Conservation (phyloP, 2,113 vertebrate species). For the Murina feae region DNA sequence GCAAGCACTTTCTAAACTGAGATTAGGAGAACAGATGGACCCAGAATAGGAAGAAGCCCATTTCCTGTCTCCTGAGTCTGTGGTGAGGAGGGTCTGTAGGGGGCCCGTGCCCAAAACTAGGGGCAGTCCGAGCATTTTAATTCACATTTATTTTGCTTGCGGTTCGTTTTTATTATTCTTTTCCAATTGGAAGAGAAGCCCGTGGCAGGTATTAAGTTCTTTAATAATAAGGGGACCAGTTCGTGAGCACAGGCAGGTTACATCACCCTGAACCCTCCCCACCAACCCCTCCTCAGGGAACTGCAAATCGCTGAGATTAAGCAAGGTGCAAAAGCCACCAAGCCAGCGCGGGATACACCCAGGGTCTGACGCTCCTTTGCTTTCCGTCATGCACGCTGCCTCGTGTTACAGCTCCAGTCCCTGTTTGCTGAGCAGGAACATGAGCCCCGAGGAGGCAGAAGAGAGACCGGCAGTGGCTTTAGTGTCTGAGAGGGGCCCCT, state of each 20-base stretch:
- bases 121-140: background rate
- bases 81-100: background rate
- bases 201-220: accelerated
- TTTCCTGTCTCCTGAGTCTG: background rate
- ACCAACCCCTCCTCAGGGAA: background rate
- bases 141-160: background rate
- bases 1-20: background rate
- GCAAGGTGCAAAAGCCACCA: background rate
- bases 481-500: background rate
- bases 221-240: background rate
- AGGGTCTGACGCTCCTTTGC: background rate
- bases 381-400: background rate
- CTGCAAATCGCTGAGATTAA: background rate
- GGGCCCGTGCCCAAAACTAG: background rate
- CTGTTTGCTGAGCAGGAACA: background rate
- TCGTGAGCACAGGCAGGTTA: background rate
- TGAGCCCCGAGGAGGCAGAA: background rate
- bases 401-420: background rate
- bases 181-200: background rate
- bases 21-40: background rate
- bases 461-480: background rate
- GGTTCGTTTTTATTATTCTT: background rate
- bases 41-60: background rate
- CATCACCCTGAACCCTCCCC: background rate
- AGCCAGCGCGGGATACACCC: background rate